Conservation (phyloP, 2,113 vertebrate genomes). For the Cervus canadensis region DNA sequence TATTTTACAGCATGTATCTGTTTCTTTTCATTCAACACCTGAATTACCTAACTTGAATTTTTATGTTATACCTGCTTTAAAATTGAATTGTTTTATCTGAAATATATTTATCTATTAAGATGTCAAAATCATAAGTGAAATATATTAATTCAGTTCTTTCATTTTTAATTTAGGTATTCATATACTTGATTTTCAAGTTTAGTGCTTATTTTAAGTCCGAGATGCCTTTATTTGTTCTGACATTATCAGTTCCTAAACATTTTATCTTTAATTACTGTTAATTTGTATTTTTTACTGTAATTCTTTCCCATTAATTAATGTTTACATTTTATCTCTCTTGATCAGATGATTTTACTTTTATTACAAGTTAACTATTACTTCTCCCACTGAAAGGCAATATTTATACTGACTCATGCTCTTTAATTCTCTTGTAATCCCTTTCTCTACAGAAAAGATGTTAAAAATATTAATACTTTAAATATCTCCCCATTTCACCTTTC, state of each 20-base stretch:
- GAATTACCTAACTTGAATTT: slow-evolving; percentile 91
- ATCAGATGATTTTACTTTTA: background rate
- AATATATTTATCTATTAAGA: slow-evolving; percentile 84
- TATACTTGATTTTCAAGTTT: background rate
- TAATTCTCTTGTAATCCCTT: background rate
- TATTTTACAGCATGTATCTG: slow-evolving; percentile 89
- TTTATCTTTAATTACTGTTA: background rate
- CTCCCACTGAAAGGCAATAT: background rate
- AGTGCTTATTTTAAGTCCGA: background rate
- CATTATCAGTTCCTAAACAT: background rate
- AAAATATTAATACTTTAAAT: background rate
- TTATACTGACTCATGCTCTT: background rate
- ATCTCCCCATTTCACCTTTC: background rate
- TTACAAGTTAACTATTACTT: background rate
- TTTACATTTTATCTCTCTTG: background rate
- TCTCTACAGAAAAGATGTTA: background rate
- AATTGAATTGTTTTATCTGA: slow-evolving; percentile 87
- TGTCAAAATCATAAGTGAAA: slow-evolving; percentile 47
- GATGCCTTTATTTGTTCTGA: background rate
- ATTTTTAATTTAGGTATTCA: background rate
- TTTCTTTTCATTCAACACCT: slow-evolving; percentile 89
- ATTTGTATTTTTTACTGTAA: background rate
- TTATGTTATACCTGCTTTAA: slow-evolving; percentile 90
- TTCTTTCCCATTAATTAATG: background rate
- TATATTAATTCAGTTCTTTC: slow-evolving; percentile 6